Evolutionary conservation across 2,113 vertebrate species (phyloP), one percentile per base, ranked within the genome.

Genomic region (Pomatorhinus ruficollis): DNA sequence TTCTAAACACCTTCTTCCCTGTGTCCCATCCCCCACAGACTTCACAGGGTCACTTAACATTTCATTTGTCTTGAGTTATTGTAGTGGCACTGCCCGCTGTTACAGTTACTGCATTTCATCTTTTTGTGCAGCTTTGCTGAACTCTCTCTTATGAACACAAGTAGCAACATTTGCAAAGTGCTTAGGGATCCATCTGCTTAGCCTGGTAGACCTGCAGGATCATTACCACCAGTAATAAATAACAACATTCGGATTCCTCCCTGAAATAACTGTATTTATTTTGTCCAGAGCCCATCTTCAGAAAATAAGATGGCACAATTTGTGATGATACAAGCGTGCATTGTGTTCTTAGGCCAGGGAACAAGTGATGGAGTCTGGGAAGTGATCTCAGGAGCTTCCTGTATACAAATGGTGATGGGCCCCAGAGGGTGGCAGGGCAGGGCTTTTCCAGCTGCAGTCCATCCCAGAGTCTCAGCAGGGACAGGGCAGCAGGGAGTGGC

Each of bases 281-380:
- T 94, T 77, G 31, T 31, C 35, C 78, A 64, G 45, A 93, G 60
- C 11, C n/a, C 11, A 5, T 19, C 53, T 61, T 80, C 54, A 63
- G 31, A 22, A 93, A 78, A 83, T 11, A 12, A 90, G 56, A 24
- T 24, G 27, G 33, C 25, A 69, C 42, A 64, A 39, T 64, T 77
- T 31, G 56, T 74, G 44, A 40, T 17, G 27, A 22, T 40, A n/a
- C n/a, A 63, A 59, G 35, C 0, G 0, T 31, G 28, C 15, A 15
- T 25, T 52, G 23, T 54, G 44, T 23, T 63, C 76, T n/a, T 69
- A 16, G 20, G 42, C 15, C 31, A 57, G 42, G 14, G 15, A 27
- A 60, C 30, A 77, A 35, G 39, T 9, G 21, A 31, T 8, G 19
- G 14, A 47, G 44, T 27, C n/a, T 91, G 37, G 15, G 25, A 94